A percentile compares a stretch with the other conserved stretches of the same genome.
These are phyloP conservation scores for Sebastes nivosus DNA, from an alignment of 2,797 vertebrate species.

Conservation along the genomic window DNA sequence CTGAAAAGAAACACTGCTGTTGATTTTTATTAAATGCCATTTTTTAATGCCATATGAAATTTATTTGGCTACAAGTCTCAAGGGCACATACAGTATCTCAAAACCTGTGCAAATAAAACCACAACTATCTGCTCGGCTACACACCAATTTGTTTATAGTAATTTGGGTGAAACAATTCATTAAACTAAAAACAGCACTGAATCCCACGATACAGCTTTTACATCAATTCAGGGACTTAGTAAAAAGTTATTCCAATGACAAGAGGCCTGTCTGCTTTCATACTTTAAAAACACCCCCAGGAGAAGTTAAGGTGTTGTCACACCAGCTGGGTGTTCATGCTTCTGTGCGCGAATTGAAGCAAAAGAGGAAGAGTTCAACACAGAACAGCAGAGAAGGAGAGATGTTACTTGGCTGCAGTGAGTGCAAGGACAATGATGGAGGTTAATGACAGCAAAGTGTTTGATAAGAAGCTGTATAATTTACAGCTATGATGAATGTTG, in stretches of 20 bases:
- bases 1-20: not conserved
- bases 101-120: constrained; percentile 6
- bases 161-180: not conserved
- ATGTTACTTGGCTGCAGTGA: not conserved
- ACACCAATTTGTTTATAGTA: not conserved
- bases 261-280: not conserved
- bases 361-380: not conserved
- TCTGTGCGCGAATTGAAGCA: not conserved
- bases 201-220: not conserved
- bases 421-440: not conserved
- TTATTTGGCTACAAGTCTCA: not conserved
- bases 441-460: not conserved
- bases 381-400: not conserved
- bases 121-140: not conserved
- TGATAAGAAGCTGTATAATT: not conserved
- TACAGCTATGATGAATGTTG: not conserved
- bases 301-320: not conserved
- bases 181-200: not conserved
- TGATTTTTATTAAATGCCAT: not conserved
- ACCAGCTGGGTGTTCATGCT: not conserved
- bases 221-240: not conserved
- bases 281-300: not conserved
- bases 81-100: not conserved
- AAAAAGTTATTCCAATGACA: not conserved
- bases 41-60: not conserved